These are phyloP conservation scores for Labia minor DNA, from an alignment of 2,888 invertebrate genomes.

Conservation along the genomic window DNA sequence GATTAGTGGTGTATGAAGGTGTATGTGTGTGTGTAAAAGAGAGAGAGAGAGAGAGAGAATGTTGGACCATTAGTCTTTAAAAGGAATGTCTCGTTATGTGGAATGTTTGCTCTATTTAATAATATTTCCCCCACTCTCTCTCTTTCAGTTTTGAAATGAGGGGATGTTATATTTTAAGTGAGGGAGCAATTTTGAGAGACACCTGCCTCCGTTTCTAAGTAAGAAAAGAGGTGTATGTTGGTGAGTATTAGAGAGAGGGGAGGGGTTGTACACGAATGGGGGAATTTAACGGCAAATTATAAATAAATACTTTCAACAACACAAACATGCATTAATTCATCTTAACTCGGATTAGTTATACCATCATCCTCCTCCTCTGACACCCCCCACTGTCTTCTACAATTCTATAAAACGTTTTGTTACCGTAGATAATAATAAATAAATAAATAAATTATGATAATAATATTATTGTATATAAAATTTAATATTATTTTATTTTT, in stretches of 20 bases:
- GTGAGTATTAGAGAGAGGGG: no score
- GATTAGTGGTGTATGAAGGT: not conserved
- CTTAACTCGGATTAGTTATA: not conserved
- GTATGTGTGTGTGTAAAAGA: no score
- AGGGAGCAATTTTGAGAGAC: not conserved
- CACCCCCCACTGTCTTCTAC: not conserved
- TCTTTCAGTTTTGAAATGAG: not conserved
- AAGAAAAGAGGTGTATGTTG: no score
- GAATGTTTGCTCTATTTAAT: conserved; percentile 5
- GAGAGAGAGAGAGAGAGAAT: not conserved
- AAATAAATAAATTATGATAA: no score
- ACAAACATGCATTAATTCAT: not conserved
- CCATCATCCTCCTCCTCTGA: not conserved
- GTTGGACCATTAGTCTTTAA: conserved; percentile 4
- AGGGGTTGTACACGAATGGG: no score
- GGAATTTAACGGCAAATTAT: not conserved
- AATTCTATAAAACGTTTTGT: no score
- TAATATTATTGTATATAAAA: no score
- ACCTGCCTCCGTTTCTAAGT: not conserved
- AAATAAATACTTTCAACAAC: conserved; percentile 13
- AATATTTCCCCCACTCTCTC: no score
- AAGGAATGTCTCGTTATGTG: not conserved
- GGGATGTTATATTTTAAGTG: not conserved
- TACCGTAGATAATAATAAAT: no score
- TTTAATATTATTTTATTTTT: no score